Conservation (phyloP, 2,113 vertebrate species). For the Lophochroa leadbeateri region DNA sequence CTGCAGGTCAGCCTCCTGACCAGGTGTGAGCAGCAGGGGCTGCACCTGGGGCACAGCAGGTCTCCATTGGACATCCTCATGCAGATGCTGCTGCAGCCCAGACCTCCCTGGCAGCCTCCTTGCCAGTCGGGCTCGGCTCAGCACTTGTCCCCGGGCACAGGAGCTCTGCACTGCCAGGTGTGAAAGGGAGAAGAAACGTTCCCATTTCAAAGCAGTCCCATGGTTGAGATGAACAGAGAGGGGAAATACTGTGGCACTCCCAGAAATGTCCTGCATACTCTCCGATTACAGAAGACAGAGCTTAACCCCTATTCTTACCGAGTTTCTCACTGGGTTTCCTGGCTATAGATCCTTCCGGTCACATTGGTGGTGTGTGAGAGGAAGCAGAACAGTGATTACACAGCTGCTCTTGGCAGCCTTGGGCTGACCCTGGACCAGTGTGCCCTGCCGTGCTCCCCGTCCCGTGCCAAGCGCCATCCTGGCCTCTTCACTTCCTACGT, state of each 20-base stretch:
- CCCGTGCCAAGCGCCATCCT: neutral
- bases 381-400: neutral
- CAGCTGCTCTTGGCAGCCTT: neutral
- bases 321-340: neutral
- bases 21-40: neutral
- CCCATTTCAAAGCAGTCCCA: neutral
- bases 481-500: neutral
- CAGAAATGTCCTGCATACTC: neutral
- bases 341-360: neutral
- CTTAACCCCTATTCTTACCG: neutral
- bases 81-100: neutral
- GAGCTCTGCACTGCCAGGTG: neutral
- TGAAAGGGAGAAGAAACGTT: neutral
- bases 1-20: neutral
- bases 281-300: neutral
- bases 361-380: neutral
- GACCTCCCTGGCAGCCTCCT: neutral
- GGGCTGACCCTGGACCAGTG: accelerated
- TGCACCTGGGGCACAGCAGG: accelerated
- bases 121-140: neutral
- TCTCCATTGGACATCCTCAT: neutral
- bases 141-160: neutral
- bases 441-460: accelerated
- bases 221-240: neutral
- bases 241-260: neutral